phyloP scores from a whole-genome alignment of 2,113 vertebrate species.

The Antennarius striatus region DNA sequence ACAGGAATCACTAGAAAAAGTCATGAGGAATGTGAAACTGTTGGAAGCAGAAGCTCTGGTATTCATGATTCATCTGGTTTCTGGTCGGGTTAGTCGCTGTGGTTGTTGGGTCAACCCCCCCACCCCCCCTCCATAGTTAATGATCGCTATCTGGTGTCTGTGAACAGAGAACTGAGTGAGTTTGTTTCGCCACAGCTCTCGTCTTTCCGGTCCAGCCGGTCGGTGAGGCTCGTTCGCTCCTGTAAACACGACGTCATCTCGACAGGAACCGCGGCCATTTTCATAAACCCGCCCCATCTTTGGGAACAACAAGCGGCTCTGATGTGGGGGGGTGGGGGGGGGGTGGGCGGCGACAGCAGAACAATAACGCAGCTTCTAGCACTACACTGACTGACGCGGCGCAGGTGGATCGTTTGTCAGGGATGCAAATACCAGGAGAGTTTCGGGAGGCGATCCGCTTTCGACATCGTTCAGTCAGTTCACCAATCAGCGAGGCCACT shows the following conservation, averaged over 20 bases:
- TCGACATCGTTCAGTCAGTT: slow-evolving; percentile 59
- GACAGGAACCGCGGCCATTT: slow-evolving; percentile 30
- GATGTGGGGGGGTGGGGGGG: not conserved
- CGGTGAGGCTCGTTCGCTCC: slow-evolving; percentile 11
- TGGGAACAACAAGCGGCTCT: slow-evolving; percentile 13
- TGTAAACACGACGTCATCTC: slow-evolving; percentile 7
- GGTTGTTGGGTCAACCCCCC: not conserved
- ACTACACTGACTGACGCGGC: slow-evolving; percentile 20
- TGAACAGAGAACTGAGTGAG: not conserved
- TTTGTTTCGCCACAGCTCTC: slow-evolving; percentile 8
- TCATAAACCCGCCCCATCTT: slow-evolving; percentile 3
- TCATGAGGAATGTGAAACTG: no score
- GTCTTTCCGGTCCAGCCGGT: slow-evolving; percentile 47
- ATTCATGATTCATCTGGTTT: no score
- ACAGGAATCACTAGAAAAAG: no score
- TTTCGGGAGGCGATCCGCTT: slow-evolving; percentile 57
- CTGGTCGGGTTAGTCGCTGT: no score
- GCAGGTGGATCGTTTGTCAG: slow-evolving; percentile 39
- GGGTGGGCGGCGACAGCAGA: not conserved
- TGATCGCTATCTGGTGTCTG: no score
- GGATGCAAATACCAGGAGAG: slow-evolving; percentile 63
- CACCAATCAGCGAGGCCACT: slow-evolving; percentile 49
- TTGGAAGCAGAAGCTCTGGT: no score
- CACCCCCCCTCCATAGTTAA: no score
- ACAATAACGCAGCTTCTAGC: slow-evolving; percentile 19